phyloP scores from a whole-genome alignment of 2,797 vertebrate genomes.

The Pachyuromys duprasi region DNA sequence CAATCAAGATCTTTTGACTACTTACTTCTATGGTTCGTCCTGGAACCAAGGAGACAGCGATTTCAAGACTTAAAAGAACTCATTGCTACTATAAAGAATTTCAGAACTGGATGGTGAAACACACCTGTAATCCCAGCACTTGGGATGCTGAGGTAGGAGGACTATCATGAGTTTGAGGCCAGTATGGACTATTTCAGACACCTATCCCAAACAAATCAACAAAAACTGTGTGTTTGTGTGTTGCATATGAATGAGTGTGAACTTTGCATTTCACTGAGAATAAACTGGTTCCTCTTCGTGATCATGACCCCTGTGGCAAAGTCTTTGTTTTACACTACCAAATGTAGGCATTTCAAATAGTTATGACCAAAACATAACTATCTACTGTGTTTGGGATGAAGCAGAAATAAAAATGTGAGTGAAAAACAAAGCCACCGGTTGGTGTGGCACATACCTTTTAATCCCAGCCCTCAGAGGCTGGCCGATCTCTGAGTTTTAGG shows the following conservation, averaged over 20 bases:
- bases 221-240: neutral
- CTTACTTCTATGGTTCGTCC: neutral
- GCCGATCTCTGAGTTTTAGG: neutral
- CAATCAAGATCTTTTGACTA: neutral
- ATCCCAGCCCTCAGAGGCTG: neutral
- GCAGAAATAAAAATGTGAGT: neutral
- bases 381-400: neutral
- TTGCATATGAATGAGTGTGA: neutral
- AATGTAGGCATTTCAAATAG: neutral
- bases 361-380: neutral
- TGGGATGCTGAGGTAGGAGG: neutral
- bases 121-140: neutral
- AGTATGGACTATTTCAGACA: neutral
- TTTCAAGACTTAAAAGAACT: constrained; percentile 30
- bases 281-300: neutral
- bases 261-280: neutral
- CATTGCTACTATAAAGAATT: neutral
- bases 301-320: neutral
- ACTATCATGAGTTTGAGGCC: neutral
- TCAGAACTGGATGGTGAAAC: neutral
- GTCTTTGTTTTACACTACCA: neutral
- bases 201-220: neutral
- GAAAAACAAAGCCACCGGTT: neutral
- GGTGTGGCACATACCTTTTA: neutral
- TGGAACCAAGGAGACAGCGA: neutral